Evolutionary conservation across 2,113 vertebrate species (phyloP), one percentile per base, ranked within the genome.

Genomic region (Tychaedon coryphoeus): DNA sequence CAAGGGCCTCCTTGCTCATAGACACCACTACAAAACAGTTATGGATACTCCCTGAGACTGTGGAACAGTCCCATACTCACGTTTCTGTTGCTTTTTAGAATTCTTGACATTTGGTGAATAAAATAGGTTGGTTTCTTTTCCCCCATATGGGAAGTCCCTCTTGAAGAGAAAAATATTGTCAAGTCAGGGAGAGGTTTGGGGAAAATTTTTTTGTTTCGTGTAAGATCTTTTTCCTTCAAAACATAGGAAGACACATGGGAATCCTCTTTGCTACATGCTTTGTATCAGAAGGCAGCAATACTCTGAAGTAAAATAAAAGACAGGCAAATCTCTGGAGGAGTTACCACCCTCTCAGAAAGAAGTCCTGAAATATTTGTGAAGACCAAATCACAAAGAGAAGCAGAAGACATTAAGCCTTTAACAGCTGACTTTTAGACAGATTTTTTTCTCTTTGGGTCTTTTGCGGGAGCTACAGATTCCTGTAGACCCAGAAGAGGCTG

Each of bases 71-170:
- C 60, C 43, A 45, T 43, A 19, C 45, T 73, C 47, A 40, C 9
- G 6, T 72, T 92, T 92, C 42, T 91, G 22, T 53, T 93, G 50
- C 61, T 74, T 51, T 92, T 94, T 71, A 62, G 58, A 90, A 64
- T 31, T 34, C 45, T 56, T 84, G 79, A 94, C 48, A 48, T 33
- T 86, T 74, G 31, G 19, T 70, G 66, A 76, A 42, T 50, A 90
- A 86, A 96, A 88, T 18, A 78, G 8, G 28, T 86, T 83, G 51
- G 36, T 71, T 91, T 92, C n/a, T 86, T 83, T 88, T 51, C 33
- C 29, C 23, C 89, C 29, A 73, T 53, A 84, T 51, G 24, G 38
- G 66, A 75, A 94, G 22, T 36, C 23, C 23, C 53, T 82, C 62
- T 85, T 78, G 71, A 90, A 77, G 34, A 61, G 10, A 62, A 74